Evolutionary conservation across 2,113 vertebrate genomes (phyloP).

Genomic region (Pao palembangensis): DNA sequence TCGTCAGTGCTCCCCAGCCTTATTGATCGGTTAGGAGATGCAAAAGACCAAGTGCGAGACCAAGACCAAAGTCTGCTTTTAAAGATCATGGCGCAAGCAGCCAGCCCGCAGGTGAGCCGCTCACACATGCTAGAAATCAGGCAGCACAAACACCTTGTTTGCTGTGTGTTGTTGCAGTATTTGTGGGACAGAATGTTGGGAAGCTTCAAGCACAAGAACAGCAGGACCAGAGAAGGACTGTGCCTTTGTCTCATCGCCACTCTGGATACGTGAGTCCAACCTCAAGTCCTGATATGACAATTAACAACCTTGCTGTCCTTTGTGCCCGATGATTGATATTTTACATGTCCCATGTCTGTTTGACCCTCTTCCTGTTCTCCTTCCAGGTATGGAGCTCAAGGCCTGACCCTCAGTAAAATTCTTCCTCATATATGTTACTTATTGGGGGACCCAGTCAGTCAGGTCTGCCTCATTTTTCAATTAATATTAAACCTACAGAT

Average conservation of each 20-base stretch:
- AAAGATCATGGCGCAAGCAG: constrained; percentile 95
- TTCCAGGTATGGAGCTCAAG: constrained; percentile 92
- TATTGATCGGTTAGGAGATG: constrained; percentile 92
- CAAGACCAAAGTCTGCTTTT: constrained; percentile 93
- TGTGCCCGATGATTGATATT: not conserved
- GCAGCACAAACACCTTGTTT: no score
- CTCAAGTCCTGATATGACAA: not conserved
- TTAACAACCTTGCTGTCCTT: no score
- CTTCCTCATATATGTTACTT: constrained; percentile 99
- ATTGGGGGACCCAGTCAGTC: constrained; percentile 94
- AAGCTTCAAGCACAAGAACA: constrained; percentile 99
- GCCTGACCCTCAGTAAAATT: constrained; percentile 96
- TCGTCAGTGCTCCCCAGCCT: constrained; percentile 90
- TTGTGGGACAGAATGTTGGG: constrained; percentile 96
- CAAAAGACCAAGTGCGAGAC: constrained; percentile 94
- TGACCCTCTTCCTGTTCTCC: not conserved
- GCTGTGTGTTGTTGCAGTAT: constrained; percentile 74
- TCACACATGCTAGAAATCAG: constrained; percentile 1
- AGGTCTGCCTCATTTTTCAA: constrained; percentile 75
- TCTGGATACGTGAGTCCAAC: constrained; percentile 83
- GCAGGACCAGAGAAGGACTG: constrained; percentile 94
- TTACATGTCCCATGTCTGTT: not conserved
- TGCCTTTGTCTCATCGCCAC: constrained; percentile 97
- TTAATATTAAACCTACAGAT: not conserved
- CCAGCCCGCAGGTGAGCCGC: constrained; percentile 80